Base-by-base conservation (phyloP, 2,888 invertebrate species). In the Cordilura impudica region DNA sequence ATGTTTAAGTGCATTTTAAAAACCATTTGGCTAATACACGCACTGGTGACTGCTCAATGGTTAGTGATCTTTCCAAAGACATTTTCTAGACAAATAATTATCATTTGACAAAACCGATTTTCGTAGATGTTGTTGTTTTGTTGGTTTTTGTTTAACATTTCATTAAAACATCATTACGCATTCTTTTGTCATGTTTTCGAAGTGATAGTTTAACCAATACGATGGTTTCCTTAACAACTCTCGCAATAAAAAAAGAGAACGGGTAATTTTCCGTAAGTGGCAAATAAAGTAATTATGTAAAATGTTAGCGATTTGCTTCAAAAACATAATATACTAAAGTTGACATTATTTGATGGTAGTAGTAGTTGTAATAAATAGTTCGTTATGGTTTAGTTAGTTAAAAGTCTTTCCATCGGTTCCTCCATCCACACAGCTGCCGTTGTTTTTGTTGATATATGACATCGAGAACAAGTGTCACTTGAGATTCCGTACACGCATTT, bases 401-500 rank as follows among this genome's bases (percentile, higher is more conserved):
- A 26, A 54, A 31, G 51, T 63, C 39, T 35, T 26, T 45, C 29
- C 58, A 31, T 71, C 23, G 18, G 67, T 45, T 8, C 29, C 43
- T 45, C 19, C 6, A 35, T 29, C 43, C 29, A 26, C 39, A 12
- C 8, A 21, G 54, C 14, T 29, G 21, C 23, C 23, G 51, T 7
- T 21, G 60, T 63, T 56, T 66, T 31, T 61, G 54, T 67, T 74
- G 66, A 75, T 54, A 75, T 75, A 79, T 79, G 71, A 61, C 61
- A 63, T 54, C 66, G 71, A 67, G 72, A 79, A 79, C 71, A 75
- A 74, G 75, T 72, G 71, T 75, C 61, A 75, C 53, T 76, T 76
- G 63, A 69, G 65, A 80, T 80, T 72, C 80, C 63, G 56, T 65
- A 69, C 76, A 80, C 76, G 80, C 76, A 80, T 76, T 73, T 76